A percentile compares a stretch with the other conserved stretches of the same genome.
Conservation (phyloP, 2,888 invertebrate species). For the Morpho deidamia region DNA sequence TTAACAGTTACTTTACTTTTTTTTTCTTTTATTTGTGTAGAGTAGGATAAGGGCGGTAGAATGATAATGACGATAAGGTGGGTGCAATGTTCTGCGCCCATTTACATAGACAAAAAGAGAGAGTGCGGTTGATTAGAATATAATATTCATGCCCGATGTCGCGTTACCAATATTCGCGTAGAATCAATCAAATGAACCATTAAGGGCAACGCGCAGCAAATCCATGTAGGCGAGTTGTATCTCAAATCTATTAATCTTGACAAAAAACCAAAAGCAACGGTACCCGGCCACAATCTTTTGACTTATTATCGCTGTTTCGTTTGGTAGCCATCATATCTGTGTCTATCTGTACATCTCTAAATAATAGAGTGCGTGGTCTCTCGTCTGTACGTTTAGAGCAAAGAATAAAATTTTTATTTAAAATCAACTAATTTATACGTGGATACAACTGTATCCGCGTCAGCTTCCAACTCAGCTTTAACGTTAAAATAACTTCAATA, state of each 20-base stretch:
- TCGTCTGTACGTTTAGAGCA: background rate
- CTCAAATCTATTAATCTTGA: slow-evolving; percentile 14
- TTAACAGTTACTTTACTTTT: no score
- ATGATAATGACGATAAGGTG: no score
- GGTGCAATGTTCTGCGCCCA: no score
- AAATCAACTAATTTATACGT: no score
- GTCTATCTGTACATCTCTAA: slow-evolving; percentile 1
- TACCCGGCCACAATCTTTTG: slow-evolving; percentile 32
- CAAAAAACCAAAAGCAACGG: slow-evolving; percentile 12
- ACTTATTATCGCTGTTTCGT: slow-evolving; percentile 52
- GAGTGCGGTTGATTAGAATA: background rate
- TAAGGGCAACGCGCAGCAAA: background rate
- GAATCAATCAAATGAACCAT: slow-evolving; percentile 10
- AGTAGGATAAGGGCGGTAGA: no score
- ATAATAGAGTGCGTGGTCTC: background rate
- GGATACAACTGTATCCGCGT: no score
- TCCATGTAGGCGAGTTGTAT: slow-evolving; percentile 10
- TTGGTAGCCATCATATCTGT: slow-evolving; percentile 50
- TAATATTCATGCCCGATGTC: background rate
- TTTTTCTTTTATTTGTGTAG: no score
- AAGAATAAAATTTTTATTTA: no score
- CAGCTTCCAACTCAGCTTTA: no score
- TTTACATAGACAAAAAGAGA: background rate
- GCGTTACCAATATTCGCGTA: slow-evolving; percentile 7
- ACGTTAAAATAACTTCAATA: no score